phyloP scores from a whole-genome alignment of 2,888 invertebrate species.

The Apantesis nais region DNA sequence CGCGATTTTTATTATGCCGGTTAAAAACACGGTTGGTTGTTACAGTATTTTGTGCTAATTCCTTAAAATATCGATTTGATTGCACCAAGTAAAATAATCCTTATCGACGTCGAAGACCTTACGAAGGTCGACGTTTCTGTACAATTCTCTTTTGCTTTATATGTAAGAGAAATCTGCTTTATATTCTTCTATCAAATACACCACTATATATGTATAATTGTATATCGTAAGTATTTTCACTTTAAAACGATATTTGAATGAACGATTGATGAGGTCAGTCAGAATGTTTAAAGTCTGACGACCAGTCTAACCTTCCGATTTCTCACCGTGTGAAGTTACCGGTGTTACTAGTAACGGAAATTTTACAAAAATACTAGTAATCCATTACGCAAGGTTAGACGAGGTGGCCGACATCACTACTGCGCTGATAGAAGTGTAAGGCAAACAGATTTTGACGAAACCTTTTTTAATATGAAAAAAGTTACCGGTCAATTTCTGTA shows the following conservation, averaged over 20 bases:
- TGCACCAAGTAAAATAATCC: background rate
- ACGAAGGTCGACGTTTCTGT: background rate
- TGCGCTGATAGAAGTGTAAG: conserved; percentile 1
- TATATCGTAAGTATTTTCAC: background rate
- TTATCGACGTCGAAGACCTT: background rate
- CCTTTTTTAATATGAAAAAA: conserved; percentile 48
- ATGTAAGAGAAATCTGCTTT: background rate
- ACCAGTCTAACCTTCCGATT: conserved; percentile 13
- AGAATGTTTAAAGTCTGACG: conserved; percentile 1
- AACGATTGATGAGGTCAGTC: background rate
- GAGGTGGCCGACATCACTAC: background rate
- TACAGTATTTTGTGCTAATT: background rate
- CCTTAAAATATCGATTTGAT: background rate
- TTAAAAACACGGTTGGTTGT: background rate
- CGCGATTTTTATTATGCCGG: background rate
- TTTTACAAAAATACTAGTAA: background rate
- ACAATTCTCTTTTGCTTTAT: background rate
- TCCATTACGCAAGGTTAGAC: conserved; percentile 11
- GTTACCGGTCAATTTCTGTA: conserved; percentile 24
- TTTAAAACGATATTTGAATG: background rate
- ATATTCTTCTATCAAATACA: background rate
- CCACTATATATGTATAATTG: background rate
- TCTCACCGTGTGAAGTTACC: conserved; percentile 8
- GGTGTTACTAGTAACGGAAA: conserved; percentile 2
- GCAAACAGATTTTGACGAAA: conserved; percentile 33